Percentiles rank a stretch among this genome's conserved stretches.
phyloP scores from a whole-genome alignment of 1,140 invertebrate genomes.

The Sycobia sp. region DNA sequence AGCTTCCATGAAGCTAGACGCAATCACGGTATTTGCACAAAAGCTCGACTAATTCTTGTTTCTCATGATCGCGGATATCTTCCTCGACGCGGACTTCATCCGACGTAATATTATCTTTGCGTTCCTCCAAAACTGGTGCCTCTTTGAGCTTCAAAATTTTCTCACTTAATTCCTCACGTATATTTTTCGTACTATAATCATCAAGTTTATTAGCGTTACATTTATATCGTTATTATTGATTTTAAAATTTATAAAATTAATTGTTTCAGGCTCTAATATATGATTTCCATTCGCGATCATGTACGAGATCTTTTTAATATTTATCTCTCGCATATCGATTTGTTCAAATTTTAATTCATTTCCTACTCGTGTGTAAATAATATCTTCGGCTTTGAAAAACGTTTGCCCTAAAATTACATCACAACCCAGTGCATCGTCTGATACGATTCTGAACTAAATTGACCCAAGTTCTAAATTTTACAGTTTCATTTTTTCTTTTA shows the following conservation, averaged over 20 bases:
- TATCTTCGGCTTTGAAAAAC: conserved; percentile 15
- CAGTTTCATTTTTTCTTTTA: conserved; percentile 10
- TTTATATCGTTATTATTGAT: conserved; percentile 2
- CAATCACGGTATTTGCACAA: no score
- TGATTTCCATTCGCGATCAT: not conserved
- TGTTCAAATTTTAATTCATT: conserved; percentile 3
- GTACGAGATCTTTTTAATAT: not conserved
- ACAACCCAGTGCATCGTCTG: conserved; percentile 26
- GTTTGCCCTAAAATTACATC: conserved; percentile 23
- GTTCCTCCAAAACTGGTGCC: no score
- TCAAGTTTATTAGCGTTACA: not conserved
- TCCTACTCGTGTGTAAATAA: conserved; percentile 8
- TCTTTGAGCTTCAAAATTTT: no score
- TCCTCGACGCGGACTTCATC: no score
- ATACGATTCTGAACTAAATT: conserved; percentile 23
- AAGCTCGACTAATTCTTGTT: no score
- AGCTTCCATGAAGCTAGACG: no score
- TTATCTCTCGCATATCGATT: no score
- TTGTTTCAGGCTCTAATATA: conserved; percentile 2
- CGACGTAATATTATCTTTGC: no score
- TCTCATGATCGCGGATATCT: no score
- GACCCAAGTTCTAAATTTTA: conserved; percentile 3
- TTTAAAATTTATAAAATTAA: conserved; percentile 15
- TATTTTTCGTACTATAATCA: no score
- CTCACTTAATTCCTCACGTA: no score